Evolutionary conservation across 2,888 invertebrate genomes (phyloP), one percentile per base, ranked within the genome.

Genomic region (Drosophila aldrichi): DNA sequence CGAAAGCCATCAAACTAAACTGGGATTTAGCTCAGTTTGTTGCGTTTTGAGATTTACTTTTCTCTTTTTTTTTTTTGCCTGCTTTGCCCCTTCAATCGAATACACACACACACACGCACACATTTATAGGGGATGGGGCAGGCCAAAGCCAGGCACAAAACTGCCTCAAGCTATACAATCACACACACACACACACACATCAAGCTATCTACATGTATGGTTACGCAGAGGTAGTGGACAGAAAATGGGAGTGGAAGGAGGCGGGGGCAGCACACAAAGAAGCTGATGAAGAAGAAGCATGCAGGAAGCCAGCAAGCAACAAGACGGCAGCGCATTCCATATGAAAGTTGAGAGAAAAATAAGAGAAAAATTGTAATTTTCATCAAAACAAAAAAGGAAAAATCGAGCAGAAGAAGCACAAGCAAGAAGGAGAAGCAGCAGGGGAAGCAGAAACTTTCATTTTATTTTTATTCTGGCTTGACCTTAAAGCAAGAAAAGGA

Each of bases 351-450:
- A 86, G 80, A 82, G 79, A 82, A 88, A 89, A 80, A 84, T 79
- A 81, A 79, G 82, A 79, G 77, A 82, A 90, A 88, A 91, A 92
- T 91, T 91, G 92, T 91, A 91, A 91, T 91, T 91, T 91, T 91
- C 90, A 92, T 91, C 90, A 84, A 87, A 88, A 81, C 41, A 65
- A 73, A 79, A 72, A 71, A 54, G 20, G 49, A 49, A 75, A 67
- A 65, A 60, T 49, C 48, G 69, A 71, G 36, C 46, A 52, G 43
- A 52, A 64, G 52, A 44, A 66, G 36, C 16, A 20, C 20, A 18
- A 14, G 20, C 32, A 20, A 32, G 48, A 10, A 32, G 10, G 14
- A 49, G 12, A 32, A 34, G 51, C 14, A 36, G 20, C 1, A 32
- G 6, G 34, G 34, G 18, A 18, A 32, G 49, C 12, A 14, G 51